Evolutionary conservation across 2,888 invertebrate species (phyloP).

Genomic region (Cyrtodaria siliqua): DNA sequence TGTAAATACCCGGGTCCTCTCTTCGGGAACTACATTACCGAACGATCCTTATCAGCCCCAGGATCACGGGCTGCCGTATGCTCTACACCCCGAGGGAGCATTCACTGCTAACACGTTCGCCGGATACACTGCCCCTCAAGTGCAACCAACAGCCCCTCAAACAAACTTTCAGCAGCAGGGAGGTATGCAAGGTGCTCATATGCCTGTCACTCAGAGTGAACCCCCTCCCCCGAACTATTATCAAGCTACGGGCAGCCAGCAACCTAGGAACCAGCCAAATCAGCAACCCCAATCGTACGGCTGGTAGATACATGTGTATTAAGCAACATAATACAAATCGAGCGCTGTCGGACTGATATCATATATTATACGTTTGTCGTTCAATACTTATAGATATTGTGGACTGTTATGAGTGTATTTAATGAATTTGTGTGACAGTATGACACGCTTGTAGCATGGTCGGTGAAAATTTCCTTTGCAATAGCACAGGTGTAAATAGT

Average conservation of each 20-base stretch:
- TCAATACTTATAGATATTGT: too few relatives aligned
- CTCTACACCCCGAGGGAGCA: constrained; percentile 40
- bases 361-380: too few relatives aligned
- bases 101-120: constrained; percentile 48
- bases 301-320: constrained; percentile 2
- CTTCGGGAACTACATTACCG: constrained; percentile 46
- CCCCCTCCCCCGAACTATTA: constrained; percentile 59
- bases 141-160: neutral
- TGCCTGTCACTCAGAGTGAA: too few relatives aligned
- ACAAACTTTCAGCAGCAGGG: neutral
- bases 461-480: too few relatives aligned
- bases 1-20: constrained; percentile 46
- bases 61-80: constrained; percentile 40
- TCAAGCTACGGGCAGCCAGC: constrained; percentile 34
- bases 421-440: too few relatives aligned
- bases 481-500: too few relatives aligned
- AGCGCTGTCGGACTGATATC: too few relatives aligned
- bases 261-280: constrained; percentile 1
- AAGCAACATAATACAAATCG: too few relatives aligned
- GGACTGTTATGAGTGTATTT: too few relatives aligned
- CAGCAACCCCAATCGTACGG: constrained; percentile 5
- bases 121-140: constrained; percentile 36
- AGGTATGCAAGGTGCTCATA: neutral
- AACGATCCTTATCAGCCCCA: constrained; percentile 53
- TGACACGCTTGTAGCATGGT: too few relatives aligned